Base-by-base conservation (phyloP, 2,888 invertebrate genomes). In the Automeris io region DNA sequence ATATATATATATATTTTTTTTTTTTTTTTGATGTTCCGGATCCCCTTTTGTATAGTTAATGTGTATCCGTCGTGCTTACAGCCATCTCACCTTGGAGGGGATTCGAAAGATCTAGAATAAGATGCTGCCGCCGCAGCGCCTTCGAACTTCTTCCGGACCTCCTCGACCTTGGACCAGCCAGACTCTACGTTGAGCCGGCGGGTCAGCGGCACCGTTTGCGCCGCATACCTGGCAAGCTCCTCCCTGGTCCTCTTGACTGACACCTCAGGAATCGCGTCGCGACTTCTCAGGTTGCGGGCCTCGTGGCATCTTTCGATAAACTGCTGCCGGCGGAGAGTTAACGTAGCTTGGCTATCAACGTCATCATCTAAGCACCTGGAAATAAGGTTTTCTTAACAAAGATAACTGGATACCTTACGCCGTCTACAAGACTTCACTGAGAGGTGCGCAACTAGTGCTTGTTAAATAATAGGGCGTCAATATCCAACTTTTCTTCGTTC, bases 281-380 rank as follows among this genome's bases (percentile, higher is more conserved):
- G 66, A 52, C 63, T 66, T 25, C 81, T 66, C 37, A 61, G 51
- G 39, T 61, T 54, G 45, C 82, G 69, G 41, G 77, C 64, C 49
- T 85, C 86, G 69, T 79, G 77, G 49, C 87, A 87, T 76, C 85
- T 57, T 65, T 87, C 83, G 41, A 82, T 77, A 58, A 87, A 80
- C 67, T 86, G 85, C 29, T 81, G 73, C 16, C 85, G 71, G 1
- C 85, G 74, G 22, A 77, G 64, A 8, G 78, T 71, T 46, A 85
- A 69, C n/a, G 76, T 69, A 3, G 77, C 60, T 24, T 67, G 62
- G 35, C 61, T 66, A 35, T 62, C 62, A 31, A 78, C 77, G 44
- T 78, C 75, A 41, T 77, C 77, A 61, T 80, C 79, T 37, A 79
- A 49, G 44, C 81, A 82, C 70, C 82, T 81, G 52, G 11, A 51